phyloP scores from a whole-genome alignment of 2,113 vertebrate genomes.

The Eublepharis macularius region DNA sequence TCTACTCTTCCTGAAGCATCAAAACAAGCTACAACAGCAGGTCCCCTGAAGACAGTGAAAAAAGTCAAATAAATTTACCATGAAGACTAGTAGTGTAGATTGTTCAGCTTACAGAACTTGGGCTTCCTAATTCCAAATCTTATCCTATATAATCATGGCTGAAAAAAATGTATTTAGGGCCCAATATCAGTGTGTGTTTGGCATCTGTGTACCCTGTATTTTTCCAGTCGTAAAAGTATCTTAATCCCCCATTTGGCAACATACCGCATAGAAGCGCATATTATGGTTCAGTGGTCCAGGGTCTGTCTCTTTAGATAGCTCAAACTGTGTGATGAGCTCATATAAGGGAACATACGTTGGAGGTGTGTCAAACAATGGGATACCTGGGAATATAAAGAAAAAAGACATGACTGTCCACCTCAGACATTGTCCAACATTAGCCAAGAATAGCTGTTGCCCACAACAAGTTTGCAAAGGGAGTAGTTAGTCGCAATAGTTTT shows the following conservation, averaged over 20 bases:
- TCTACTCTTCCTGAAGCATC: background rate
- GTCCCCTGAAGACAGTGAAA: background rate
- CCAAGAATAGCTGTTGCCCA: background rate
- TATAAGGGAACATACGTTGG: slow-evolving; percentile 87
- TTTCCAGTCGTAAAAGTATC: background rate
- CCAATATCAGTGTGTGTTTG: background rate
- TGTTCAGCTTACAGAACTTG: background rate
- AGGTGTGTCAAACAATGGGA: slow-evolving; percentile 86
- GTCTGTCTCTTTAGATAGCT: slow-evolving; percentile 85
- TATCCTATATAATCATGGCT: background rate
- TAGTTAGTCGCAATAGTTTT: background rate
- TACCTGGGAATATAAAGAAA: slow-evolving; percentile 74
- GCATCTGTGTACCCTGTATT: background rate
- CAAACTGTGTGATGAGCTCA: slow-evolving; percentile 92
- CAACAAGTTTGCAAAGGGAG: background rate
- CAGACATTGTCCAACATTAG: background rate
- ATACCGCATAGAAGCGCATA: slow-evolving; percentile 96
- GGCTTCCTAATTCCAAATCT: background rate
- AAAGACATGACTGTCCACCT: background rate
- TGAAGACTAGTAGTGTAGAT: background rate
- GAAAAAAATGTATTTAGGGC: background rate
- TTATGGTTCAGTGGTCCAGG: slow-evolving; percentile 77
- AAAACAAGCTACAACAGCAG: background rate
- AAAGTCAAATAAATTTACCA: background rate
- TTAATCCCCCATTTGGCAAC: slow-evolving; percentile 39